Evolutionary conservation across 1,140 invertebrate genomes (phyloP), one percentile per base, ranked within the genome.

Genomic region (Coptotermes formosanus): DNA sequence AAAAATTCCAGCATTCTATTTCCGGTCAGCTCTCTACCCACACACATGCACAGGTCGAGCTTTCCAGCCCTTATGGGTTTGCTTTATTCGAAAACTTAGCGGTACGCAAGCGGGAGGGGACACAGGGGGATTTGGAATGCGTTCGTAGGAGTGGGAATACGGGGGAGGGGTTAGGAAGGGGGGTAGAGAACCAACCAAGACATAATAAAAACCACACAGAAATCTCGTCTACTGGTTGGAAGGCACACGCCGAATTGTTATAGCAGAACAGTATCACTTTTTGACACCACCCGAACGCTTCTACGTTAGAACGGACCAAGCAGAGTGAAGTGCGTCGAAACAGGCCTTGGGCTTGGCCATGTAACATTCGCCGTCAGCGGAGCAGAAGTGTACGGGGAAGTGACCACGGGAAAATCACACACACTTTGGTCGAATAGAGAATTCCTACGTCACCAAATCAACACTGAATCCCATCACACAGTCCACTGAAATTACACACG

Each of bases 181-280:
- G 85, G 64, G 85, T 85, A 44, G 85, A 75, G 85, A 85, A 43
- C 83, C 83, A 84, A 84, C 83, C 83, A 84, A 84, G 85, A 85
- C 85, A 81, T 45, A 64, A 75, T 45, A 64, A 75, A 69, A 85
- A 85, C 52, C 52, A 52, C 85, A 85, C 85, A 85, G 85, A 85
- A 85, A 85, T 85, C 85, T 85, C 82, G 82, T 83, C 82, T 83
- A 83, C 43, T 11, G n/a, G 82, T 83, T 48, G 38, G 82, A n/a
- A 83, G 82, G 38, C 38, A 48, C 82, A 83, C 82, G 21, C 25
- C 64, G 82, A 83, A 83, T 83, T n/a, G 32, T n/a, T 45, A 83
- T 48, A 19, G 82, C 38, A 4, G 19, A 43, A 83, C 43, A 83
- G 82, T 83, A 21, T 83, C n/a, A 25, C 82, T 83, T 83, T 83